Percentiles rank a stretch among this genome's conserved stretches.
Conservation (phyloP, 2,797 vertebrate species). For the Triplophysa bombifrons region DNA sequence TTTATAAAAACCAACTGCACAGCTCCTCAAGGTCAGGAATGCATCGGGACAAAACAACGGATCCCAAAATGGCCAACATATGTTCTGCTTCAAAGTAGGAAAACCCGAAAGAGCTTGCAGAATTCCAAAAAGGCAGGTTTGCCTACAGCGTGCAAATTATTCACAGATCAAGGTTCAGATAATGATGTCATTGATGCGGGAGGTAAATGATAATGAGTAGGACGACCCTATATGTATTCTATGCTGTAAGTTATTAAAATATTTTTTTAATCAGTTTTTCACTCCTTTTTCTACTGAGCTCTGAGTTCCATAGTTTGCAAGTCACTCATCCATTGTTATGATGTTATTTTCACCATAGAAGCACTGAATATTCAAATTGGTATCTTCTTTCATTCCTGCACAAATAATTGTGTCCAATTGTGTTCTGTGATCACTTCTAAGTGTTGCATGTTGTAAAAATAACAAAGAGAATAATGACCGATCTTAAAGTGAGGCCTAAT, state of each 20-base stretch:
- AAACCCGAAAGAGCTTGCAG: slow-evolving; percentile 58
- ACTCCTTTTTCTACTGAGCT: slow-evolving; percentile 25
- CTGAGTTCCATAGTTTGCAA: background rate
- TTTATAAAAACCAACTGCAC: slow-evolving; percentile 76
- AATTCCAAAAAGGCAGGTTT: slow-evolving; percentile 57
- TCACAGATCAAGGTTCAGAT: slow-evolving; percentile 65
- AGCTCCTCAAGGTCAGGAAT: slow-evolving; percentile 75
- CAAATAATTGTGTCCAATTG: background rate
- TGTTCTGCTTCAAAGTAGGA: slow-evolving; percentile 66
- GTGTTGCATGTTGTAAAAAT: background rate
- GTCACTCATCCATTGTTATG: background rate
- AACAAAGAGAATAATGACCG: background rate
- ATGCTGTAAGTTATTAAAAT: background rate
- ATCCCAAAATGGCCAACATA: slow-evolving; percentile 73
- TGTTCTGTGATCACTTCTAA: background rate
- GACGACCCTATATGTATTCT: slow-evolving; percentile 8
- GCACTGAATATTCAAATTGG: too few species aligned
- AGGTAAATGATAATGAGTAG: slow-evolving; percentile 54
- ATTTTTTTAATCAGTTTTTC: too few species aligned
- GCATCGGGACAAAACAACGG: slow-evolving; percentile 49
- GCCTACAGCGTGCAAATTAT: slow-evolving; percentile 68
- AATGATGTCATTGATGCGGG: slow-evolving; percentile 65
- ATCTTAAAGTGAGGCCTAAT: background rate
- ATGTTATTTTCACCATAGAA: too few species aligned
- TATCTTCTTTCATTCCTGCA: too few species aligned